phyloP scores from a whole-genome alignment of 1,140 invertebrate species.

The Bombus vancouverensis region DNA sequence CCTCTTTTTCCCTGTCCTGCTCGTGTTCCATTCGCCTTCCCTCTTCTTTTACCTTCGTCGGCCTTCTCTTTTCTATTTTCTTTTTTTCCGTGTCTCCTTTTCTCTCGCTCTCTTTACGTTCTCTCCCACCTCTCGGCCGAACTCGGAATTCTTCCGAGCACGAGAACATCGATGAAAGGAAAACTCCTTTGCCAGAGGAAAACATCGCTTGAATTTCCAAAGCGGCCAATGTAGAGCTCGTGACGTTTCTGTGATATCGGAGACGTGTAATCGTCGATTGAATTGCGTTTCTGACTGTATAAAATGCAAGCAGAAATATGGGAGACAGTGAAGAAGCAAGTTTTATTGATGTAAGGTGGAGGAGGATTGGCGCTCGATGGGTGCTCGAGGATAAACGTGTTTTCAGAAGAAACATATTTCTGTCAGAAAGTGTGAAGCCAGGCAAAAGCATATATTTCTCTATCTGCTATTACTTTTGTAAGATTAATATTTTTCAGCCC shows the following conservation, averaged over 20 bases:
- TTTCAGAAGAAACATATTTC: background rate
- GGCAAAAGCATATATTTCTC: background rate
- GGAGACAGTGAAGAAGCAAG: background rate
- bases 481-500: background rate
- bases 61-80: background rate
- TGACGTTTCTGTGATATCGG: no score
- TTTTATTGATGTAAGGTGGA: background rate
- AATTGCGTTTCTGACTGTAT: background rate
- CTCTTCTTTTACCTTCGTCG: slow-evolving; percentile 27
- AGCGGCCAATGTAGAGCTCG: background rate
- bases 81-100: background rate
- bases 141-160: slow-evolving; percentile 49
- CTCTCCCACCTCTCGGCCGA: background rate
- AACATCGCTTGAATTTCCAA: background rate
- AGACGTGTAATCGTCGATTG: background rate
- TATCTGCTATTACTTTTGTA: background rate
- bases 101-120: background rate
- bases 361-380: background rate
- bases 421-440: background rate
- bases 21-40: slow-evolving; percentile 47
- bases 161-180: slow-evolving; percentile 41
- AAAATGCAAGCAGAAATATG: no score
- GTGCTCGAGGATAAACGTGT: background rate
- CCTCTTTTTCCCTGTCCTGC: slow-evolving; percentile 64
- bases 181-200: slow-evolving; percentile 16